These are phyloP conservation scores for Fragum whitleyi DNA, from an alignment of 2,888 invertebrate genomes.

Conservation along the genomic window DNA sequence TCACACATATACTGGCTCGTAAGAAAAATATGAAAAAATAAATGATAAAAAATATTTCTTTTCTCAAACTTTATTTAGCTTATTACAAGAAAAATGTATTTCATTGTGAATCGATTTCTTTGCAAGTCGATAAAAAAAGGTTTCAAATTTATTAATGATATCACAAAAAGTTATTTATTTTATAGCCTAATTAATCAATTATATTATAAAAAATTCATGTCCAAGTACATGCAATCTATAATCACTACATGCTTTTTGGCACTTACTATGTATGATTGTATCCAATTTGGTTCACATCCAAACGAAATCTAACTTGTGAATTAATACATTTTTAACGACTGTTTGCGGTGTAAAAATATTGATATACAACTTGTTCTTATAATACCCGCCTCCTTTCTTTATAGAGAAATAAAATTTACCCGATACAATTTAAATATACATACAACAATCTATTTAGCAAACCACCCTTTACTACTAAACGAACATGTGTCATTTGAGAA, in stretches of 20 bases:
- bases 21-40: too few relatives aligned
- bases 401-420: background rate
- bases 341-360: constrained; percentile 1
- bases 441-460: background rate
- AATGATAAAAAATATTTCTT: too few relatives aligned
- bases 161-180: too few relatives aligned
- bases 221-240: background rate
- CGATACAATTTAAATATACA: constrained; percentile 16
- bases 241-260: background rate
- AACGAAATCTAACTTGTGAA: background rate
- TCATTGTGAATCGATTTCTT: too few relatives aligned
- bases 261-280: background rate
- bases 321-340: background rate
- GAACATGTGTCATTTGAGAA: too few relatives aligned
- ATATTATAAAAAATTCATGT: too few relatives aligned
- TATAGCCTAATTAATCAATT: too few relatives aligned
- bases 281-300: background rate
- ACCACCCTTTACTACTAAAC: background rate
- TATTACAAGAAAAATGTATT: too few relatives aligned
- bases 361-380: background rate
- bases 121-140: too few relatives aligned
- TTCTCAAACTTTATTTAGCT: too few relatives aligned
- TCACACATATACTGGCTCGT: too few relatives aligned
- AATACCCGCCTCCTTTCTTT: background rate
- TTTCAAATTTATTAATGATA: too few relatives aligned